Percentiles rank a stretch among this genome's conserved stretches.
phyloP scores from a whole-genome alignment of 2,888 invertebrate genomes.

The Frankliniella fusca region DNA sequence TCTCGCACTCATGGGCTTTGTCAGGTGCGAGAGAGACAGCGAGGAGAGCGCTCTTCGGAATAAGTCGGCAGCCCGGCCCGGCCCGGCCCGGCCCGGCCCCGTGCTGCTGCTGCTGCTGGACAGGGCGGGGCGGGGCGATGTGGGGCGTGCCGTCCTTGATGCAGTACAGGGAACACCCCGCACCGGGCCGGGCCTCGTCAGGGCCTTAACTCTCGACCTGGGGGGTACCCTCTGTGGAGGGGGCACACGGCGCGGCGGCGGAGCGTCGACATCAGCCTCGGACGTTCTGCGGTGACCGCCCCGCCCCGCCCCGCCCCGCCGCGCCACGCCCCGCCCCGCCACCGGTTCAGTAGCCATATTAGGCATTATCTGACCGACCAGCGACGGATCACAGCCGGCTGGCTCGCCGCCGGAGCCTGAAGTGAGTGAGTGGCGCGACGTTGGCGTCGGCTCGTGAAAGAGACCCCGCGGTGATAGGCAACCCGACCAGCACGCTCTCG shows the following conservation, averaged over 20 bases:
- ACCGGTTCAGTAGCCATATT: conserved; percentile 21
- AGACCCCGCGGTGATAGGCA: too few species aligned
- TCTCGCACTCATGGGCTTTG: too few species aligned
- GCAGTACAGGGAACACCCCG: not conserved
- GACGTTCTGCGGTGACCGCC: not conserved
- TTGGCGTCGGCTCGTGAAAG: too few species aligned
- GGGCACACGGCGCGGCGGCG: not conserved
- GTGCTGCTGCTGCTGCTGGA: not conserved
- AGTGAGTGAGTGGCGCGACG: too few species aligned
- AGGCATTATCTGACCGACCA: conserved; percentile 7
- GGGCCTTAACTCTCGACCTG: not conserved
- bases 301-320: conserved; percentile 7
- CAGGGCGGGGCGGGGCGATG: not conserved
- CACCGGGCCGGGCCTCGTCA: not conserved
- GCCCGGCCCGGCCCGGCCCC: not conserved
- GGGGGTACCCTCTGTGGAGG: conserved; percentile 9
- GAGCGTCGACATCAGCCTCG: not conserved
- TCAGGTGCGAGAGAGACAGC: too few species aligned
- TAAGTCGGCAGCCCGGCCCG: too few species aligned
- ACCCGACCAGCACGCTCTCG: too few species aligned
- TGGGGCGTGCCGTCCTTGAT: not conserved
- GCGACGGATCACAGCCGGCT: not conserved
- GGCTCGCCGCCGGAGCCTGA: too few species aligned
- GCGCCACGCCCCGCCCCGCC: conserved; percentile 1
- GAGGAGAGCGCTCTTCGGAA: too few species aligned